A percentile compares a stretch with the other conserved stretches of the same genome.
These are phyloP conservation scores for Volucella bombylans DNA, from an alignment of 2,888 invertebrate species.

Conservation along the genomic window DNA sequence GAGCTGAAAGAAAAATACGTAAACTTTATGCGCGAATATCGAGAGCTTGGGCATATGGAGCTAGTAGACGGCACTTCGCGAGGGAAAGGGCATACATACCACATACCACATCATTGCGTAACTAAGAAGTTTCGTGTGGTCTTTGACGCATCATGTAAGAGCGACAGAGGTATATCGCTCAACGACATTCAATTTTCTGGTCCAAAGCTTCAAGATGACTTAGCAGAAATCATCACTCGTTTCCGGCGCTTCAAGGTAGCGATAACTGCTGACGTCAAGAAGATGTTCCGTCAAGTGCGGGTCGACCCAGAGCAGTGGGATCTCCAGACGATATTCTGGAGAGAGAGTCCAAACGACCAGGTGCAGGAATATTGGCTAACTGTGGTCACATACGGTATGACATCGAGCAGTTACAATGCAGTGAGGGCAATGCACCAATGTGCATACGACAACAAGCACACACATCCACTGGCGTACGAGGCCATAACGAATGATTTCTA, in stretches of 20 bases:
- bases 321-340: slow-evolving; percentile 42
- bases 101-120: slow-evolving; percentile 18
- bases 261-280: slow-evolving; percentile 27
- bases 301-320: slow-evolving; percentile 37
- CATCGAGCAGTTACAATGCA: too few relatives aligned
- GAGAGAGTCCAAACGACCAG: slow-evolving; percentile 13
- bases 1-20: slow-evolving; percentile 23
- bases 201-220: slow-evolving; percentile 27
- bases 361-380: slow-evolving; percentile 31
- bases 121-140: slow-evolving; percentile 36
- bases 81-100: background rate
- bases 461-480: too few relatives aligned
- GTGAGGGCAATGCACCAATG: too few relatives aligned
- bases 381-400: too few relatives aligned
- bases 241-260: slow-evolving; percentile 27
- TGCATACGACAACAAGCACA: too few relatives aligned
- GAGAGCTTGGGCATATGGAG: too few relatives aligned
- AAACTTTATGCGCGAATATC: slow-evolving; percentile 25
- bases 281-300: slow-evolving; percentile 39
- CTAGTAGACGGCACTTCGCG: background rate
- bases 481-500: too few relatives aligned
- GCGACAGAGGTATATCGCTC: slow-evolving; percentile 6
- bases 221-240: slow-evolving; percentile 13
- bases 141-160: slow-evolving; percentile 25
- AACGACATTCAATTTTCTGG: slow-evolving; percentile 29